Evolutionary conservation across 2,888 invertebrate species (phyloP).

Genomic region (Rugalucina vietnamica): DNA sequence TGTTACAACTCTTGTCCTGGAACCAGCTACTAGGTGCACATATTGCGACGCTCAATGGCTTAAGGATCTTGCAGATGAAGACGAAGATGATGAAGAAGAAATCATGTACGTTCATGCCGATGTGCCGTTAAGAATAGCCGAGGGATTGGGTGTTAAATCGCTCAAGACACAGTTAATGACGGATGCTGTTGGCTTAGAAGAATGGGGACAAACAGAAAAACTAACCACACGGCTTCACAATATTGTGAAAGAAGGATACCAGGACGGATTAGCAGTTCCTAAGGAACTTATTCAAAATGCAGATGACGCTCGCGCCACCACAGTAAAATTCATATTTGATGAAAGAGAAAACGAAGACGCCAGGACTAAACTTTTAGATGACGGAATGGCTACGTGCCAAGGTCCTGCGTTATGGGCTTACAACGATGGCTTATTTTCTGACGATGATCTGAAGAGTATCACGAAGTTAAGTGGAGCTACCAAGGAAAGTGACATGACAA

Average conservation of each 20-base stretch:
- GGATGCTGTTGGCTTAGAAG: slow-evolving; percentile 60
- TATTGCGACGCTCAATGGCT: slow-evolving; percentile 48
- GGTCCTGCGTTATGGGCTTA: slow-evolving; percentile 82
- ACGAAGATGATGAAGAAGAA: slow-evolving; percentile 45
- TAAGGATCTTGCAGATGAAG: slow-evolving; percentile 12
- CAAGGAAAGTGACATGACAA: slow-evolving; percentile 74
- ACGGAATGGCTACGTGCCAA: slow-evolving; percentile 77
- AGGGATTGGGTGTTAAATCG: slow-evolving; percentile 70
- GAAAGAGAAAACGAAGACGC: slow-evolving; percentile 74
- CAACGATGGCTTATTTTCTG: slow-evolving; percentile 78
- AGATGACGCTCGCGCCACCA: slow-evolving; percentile 78
- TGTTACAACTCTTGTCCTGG: slow-evolving; percentile 11
- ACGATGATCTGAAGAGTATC: slow-evolving; percentile 79
- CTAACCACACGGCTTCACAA: slow-evolving; percentile 70
- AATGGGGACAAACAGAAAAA: slow-evolving; percentile 76
- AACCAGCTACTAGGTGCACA: slow-evolving; percentile 31
- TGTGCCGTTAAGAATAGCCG: slow-evolving; percentile 67
- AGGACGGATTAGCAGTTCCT: slow-evolving; percentile 76
- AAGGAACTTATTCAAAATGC: slow-evolving; percentile 82
- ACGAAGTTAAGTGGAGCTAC: slow-evolving; percentile 80
- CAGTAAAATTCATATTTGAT: slow-evolving; percentile 42
- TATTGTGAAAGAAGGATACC: slow-evolving; percentile 71
- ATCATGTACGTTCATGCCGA: slow-evolving; percentile 63
- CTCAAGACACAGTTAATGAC: slow-evolving; percentile 67
- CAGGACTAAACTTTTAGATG: slow-evolving; percentile 69